Base-by-base conservation (phyloP, 2,113 vertebrate species). In the Alligator mississippiensis region DNA sequence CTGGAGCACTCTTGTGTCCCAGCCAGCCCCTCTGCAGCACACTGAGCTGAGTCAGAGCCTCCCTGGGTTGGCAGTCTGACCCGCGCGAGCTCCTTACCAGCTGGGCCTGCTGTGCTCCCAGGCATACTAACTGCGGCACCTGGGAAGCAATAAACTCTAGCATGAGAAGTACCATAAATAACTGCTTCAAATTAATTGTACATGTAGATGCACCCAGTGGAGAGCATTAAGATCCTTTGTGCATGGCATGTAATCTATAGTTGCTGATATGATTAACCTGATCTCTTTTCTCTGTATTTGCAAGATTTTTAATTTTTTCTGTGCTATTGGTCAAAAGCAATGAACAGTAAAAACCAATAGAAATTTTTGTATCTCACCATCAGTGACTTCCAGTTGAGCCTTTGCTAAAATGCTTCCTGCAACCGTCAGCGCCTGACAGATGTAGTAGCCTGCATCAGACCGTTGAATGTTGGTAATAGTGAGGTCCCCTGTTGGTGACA, bases 371-470 rank as follows among this genome's bases (percentile, higher is more conserved):
- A 93, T 86, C 98, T 98, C 96, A 99, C 99, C 99, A 96, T 99
- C 99, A 96, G 99, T 99, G 97, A 99, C 99, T 97, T 99, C 99
- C 98, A 99, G 98, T 94, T 99, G 99, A 94, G 99, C 99, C 95
- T 99, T 99, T 96, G 99, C 99, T 93, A 99, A 98, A 96, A 99
- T 99, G 96, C 99, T 99, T 96, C 99, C 99, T 68, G 99, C 99
- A 94, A 99, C 99, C 2, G 99, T 99, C 90, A 99, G 97, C 4
- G 99, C 99, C 97, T 99, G 99, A 97, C 99, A 99, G 97, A 99
- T 99, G 95, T 99, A 99, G 97, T 99, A 99, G 75, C 99, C 99
- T 1, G 98, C 98, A 60, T 99, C 99, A 38, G 98, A 97, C 17
- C 99, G 98, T 95, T 99, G 99, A 93, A 99, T 99, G 88, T 98